phyloP scores from a whole-genome alignment of 2,888 invertebrate genomes.

The Notodonta ziczac region DNA sequence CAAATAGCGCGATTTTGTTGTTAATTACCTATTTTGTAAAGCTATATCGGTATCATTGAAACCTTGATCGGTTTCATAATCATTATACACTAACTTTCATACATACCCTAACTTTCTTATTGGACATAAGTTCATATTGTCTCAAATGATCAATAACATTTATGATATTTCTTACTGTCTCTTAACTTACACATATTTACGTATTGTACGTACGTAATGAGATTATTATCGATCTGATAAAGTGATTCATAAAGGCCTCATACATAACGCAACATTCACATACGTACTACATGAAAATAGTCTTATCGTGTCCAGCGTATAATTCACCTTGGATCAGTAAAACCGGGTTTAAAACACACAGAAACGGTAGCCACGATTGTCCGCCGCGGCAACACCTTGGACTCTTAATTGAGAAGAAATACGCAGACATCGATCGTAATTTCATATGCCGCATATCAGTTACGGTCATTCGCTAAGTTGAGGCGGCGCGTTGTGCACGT shows the following conservation, averaged over 20 bases:
- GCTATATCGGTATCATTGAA: neutral
- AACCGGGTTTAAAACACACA: conserved; percentile 17
- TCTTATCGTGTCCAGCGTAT: conserved; percentile 1
- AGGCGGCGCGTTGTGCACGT: conserved; percentile 55
- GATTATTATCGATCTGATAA: conserved; percentile 20
- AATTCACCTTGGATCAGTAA: neutral
- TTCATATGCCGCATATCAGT: conserved; percentile 42
- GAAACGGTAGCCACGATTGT: conserved; percentile 30
- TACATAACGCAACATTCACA: neutral
- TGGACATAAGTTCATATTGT: no score
- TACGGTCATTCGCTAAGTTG: conserved; percentile 60
- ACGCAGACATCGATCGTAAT: conserved; percentile 39
- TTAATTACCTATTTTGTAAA: neutral
- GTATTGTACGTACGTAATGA: neutral
- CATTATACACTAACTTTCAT: no score
- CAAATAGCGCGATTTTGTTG: conserved; percentile 10
- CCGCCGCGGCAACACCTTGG: conserved; percentile 26
- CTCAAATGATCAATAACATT: no score
- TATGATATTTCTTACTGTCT: no score
- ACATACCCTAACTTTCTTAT: no score
- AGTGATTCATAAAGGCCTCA: conserved; percentile 8
- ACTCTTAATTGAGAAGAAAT: conserved; percentile 35
- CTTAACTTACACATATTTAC: no score
- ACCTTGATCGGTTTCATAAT: no score
- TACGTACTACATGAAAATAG: neutral